Evolutionary conservation across 1,140 invertebrate species (phyloP).

Genomic region (Apis dorsata): DNA sequence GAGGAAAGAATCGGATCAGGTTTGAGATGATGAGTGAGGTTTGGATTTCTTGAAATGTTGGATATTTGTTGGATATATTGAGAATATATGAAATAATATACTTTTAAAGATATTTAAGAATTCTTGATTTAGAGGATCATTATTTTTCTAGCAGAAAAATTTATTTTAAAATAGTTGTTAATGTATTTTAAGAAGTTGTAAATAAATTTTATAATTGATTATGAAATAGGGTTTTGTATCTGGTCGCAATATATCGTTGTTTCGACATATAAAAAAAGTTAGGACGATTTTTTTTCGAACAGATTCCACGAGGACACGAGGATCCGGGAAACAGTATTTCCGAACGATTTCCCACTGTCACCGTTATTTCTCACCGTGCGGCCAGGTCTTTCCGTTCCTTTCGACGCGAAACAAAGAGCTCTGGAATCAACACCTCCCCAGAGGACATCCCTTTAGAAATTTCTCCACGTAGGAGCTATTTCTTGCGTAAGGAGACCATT

Average conservation of each 20-base stretch:
- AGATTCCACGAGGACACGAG: not conserved
- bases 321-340: constrained; percentile 20
- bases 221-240: not conserved
- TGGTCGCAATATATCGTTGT: constrained; percentile 1
- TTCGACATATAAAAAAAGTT: not conserved
- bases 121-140: too few relatives aligned
- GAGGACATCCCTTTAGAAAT: not conserved
- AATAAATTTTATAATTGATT: too few relatives aligned
- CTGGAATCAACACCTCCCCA: constrained; percentile 20
- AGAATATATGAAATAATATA: too few relatives aligned
- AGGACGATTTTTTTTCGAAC: constrained; percentile 13
- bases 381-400: constrained; percentile 37
- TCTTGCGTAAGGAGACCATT: too few relatives aligned
- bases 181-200: too few relatives aligned
- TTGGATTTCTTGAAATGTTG: too few relatives aligned
- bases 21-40: too few relatives aligned
- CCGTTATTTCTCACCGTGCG: constrained; percentile 41
- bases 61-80: too few relatives aligned
- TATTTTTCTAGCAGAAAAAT: too few relatives aligned
- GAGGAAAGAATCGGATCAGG: too few relatives aligned
- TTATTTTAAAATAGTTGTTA: too few relatives aligned
- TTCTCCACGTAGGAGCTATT: not conserved
- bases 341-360: constrained; percentile 39
- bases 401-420: constrained; percentile 41
- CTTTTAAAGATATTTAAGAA: too few relatives aligned